Base-by-base conservation (phyloP, 1,140 invertebrate genomes). In the Drosophila eugracilis region DNA sequence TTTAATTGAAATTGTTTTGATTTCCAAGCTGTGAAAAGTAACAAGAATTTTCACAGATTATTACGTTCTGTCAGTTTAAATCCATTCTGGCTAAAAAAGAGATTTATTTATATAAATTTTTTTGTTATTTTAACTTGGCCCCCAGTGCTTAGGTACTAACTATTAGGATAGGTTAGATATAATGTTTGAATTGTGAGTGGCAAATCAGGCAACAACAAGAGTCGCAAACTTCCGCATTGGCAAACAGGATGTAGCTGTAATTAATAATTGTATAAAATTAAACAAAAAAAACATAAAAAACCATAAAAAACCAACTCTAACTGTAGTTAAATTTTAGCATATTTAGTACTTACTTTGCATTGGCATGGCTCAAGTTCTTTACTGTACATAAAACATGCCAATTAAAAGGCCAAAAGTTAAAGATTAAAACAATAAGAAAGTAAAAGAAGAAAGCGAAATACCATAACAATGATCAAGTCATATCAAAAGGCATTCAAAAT, bases 401-500 rank as follows among this genome's bases (percentile, higher is more conserved):
- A 37, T 21, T 41, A 17, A 41, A 9, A 10, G n/a, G 52, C 59
- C 4, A 4, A 21, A 24, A 41, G 41, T 48, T 12, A 19, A 44
- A 53, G 14, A 44, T 10, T 45, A 39, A 32, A 30, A 55, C 21
- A 55, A 55, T 42, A 58, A 48, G 22, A 52, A 28, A 58, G 42
- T 17, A 52, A 28, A 44, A 41, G 24, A 54, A 30, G 30, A 15
- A 58, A 60, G 50, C 47, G 59, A 54, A 65, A 70, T 75, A 78
- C 70, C 70, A 75, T 65, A 58, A 80, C 77, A 77, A 79, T 89
- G 86, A 84, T 89, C 78, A 89, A 89, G 77, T 89, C 85, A 89
- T 89, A 89, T 89, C 85, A 89, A 77, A 90, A 73, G 81, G 79
- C 73, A 85, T 85, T 85, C 63, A 66, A 85, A 75, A 85, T 85